Conservation (phyloP, 2,888 invertebrate genomes). For the Temnothorax rugatulus region DNA sequence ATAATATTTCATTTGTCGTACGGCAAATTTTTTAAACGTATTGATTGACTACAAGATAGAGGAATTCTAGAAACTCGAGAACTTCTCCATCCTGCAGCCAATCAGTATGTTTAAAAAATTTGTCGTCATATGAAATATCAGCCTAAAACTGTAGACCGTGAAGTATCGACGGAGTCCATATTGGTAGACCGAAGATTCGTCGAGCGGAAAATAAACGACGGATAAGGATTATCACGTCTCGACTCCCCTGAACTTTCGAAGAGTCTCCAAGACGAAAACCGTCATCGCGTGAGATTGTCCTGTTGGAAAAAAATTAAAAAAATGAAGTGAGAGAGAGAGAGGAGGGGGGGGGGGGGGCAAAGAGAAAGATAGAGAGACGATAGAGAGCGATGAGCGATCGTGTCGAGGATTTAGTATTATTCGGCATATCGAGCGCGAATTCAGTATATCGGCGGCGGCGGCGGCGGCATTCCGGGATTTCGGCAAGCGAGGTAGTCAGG, state of each 20-base stretch:
- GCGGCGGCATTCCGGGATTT: constrained; percentile 44
- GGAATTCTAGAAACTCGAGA: no score
- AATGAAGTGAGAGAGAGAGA: background rate
- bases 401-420: constrained; percentile 1
- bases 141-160: background rate
- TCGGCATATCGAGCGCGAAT: constrained; percentile 13
- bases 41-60: no score
- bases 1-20: no score
- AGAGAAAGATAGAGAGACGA: background rate
- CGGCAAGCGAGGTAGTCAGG: constrained; percentile 57
- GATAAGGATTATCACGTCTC: constrained; percentile 23
- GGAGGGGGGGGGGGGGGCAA: no score
- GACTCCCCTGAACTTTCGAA: background rate
- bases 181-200: background rate
- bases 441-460: constrained; percentile 3
- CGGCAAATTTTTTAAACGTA: no score
- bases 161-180: background rate
- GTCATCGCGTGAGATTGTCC: no score
- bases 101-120: no score
- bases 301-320: background rate
- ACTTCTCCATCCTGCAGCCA: no score
- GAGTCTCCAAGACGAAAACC: background rate
- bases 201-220: background rate
- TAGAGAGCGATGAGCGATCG: background rate
- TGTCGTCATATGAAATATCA: no score